A percentile compares a stretch with the other conserved stretches of the same genome.
phyloP scores from a whole-genome alignment of 2,797 vertebrate species.

The Microchirus variegatus region DNA sequence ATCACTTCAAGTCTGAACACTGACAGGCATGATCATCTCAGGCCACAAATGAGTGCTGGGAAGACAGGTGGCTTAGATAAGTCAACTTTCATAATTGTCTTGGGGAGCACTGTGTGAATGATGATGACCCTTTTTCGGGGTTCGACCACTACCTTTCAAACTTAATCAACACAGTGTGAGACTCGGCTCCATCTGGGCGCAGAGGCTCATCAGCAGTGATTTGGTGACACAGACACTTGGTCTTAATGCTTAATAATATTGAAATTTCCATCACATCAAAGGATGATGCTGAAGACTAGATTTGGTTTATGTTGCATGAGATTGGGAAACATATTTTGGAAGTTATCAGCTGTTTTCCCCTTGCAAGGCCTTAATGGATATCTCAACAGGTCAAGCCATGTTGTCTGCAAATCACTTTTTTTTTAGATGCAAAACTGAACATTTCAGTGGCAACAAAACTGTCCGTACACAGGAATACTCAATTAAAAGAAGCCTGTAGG shows the following conservation, averaged over 20 bases:
- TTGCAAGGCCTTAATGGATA: background rate
- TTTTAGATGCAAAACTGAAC: conserved; percentile 2
- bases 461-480: background rate
- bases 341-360: no score
- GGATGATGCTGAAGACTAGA: no score
- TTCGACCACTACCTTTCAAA: no score
- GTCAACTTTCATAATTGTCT: conserved; percentile 54
- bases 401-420: background rate
- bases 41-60: conserved; percentile 20
- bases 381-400: background rate
- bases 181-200: background rate
- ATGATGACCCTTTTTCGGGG: background rate
- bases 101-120: conserved; percentile 58
- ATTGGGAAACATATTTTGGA: no score
- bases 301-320: no score
- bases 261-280: no score
- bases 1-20: conserved; percentile 9
- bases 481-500: background rate
- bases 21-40: conserved; percentile 19
- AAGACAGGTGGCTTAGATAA: conserved; percentile 45
- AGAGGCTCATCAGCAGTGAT: conserved; percentile 25
- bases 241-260: no score
- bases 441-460: background rate
- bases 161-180: no score
- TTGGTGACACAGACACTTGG: background rate